Base-by-base conservation (phyloP, 2,888 invertebrate genomes). In the Eupithecia pulchellata region DNA sequence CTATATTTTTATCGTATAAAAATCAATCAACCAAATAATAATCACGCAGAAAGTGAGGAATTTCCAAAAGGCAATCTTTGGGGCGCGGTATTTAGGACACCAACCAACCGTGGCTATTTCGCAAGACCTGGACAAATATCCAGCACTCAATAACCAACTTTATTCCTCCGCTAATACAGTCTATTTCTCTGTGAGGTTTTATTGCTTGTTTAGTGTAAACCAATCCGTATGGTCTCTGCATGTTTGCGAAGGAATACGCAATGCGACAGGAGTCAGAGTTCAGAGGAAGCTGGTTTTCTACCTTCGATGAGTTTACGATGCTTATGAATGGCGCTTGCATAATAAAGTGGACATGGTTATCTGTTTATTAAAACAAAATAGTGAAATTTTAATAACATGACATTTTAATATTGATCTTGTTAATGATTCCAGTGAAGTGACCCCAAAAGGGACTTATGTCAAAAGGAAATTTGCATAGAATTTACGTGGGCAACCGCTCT, bases 41-140 rank as follows among this genome's bases (percentile, higher is more conserved):
- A 34, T 61, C 27, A 64, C 27, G 78, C 77, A 79, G 75, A 79
- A 79, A 73, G 72, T 76, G 79, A 81, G 83, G 70, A 55, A 83
- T 85, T 85, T 86, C 83, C 81, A 82, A 86, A 85, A 78, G 78
- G 79, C 84, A 88, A 81, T 87, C 86, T 86, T 84, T 84, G 80
- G 78, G 82, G 80, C 78, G 75, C 79, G 83, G 86, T 89, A 91
- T 91, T 90, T 88, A 84, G 91, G 87, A 83, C 91, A 89, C 81
- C 83, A 84, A 82, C 86, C 82, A 79, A 86, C 83, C 89, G 84
- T 79, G 77, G 79, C 82, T 74, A 76, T 90, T 86, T 82, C 86
- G 84, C 86, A 90, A 79, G 55, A 71, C 76, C 78, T 84, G 79
- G 83, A 82, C 81, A 80, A 64, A 73, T 72, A 70, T 36, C 57